Conservation (phyloP, 1,140 invertebrate genomes). For the Ephestia elutella region DNA sequence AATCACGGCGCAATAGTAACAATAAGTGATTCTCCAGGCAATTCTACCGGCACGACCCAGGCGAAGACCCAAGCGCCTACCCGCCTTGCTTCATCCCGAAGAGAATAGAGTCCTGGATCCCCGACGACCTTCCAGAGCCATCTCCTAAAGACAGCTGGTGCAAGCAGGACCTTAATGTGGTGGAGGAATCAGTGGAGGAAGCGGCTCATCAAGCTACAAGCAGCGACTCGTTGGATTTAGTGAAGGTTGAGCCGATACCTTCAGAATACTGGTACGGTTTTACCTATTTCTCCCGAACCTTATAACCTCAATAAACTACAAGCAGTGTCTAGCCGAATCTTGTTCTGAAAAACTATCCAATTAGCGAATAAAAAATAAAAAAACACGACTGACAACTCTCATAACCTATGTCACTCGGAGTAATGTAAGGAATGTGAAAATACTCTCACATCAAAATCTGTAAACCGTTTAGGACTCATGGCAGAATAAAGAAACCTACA, state of each 20-base stretch:
- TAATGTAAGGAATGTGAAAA: no score
- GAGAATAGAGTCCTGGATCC: constrained; percentile 49
- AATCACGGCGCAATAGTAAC: no score
- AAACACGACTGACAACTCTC: no score
- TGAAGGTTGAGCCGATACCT: constrained; percentile 49
- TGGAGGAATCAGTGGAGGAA: constrained; percentile 38
- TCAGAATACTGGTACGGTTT: constrained; percentile 38
- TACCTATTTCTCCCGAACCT: not conserved
- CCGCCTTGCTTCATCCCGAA: constrained; percentile 53
- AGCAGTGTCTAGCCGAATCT: no score
- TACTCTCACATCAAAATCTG: no score
- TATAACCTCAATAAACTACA: no score
- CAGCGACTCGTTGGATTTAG: constrained; percentile 36
- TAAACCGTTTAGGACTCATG: no score
- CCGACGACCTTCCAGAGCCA: constrained; percentile 45
- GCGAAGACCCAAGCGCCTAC: constrained; percentile 49
- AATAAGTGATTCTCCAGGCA: constrained; percentile 44
- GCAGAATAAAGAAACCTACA: no score
- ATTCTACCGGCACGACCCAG: constrained; percentile 61
- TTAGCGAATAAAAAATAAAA: no score
- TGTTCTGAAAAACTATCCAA: no score
- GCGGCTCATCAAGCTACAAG: constrained; percentile 33
- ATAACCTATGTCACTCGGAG: no score
- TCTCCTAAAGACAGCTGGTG: constrained; percentile 57
- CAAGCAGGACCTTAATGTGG: constrained; percentile 34